Conservation (phyloP, 2,113 vertebrate species). For the Menidia beryllina region DNA sequence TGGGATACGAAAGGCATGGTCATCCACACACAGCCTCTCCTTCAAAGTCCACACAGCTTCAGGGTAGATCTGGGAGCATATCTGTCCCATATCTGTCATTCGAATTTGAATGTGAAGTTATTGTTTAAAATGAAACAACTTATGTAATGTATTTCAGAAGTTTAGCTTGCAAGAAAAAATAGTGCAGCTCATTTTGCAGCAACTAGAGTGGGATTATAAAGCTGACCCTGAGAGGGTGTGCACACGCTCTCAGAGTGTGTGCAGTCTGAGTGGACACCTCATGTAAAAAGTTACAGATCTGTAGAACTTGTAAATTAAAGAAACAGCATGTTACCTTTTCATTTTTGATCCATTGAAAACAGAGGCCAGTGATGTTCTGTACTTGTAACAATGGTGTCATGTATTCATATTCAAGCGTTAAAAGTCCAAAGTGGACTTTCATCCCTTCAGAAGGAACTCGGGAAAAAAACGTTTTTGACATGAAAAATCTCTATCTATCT, state of each 20-base stretch:
- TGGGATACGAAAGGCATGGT: slow-evolving; percentile 31
- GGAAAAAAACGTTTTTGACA: slow-evolving; percentile 59
- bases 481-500: slow-evolving; percentile 31
- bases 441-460: slow-evolving; percentile 64
- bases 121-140: slow-evolving; percentile 32
- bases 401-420: slow-evolving; percentile 71
- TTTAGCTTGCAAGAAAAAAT: slow-evolving; percentile 14
- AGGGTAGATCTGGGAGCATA: slow-evolving; percentile 27
- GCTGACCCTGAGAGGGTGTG: not conserved
- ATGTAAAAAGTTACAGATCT: slow-evolving; percentile 66
- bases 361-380: slow-evolving; percentile 73
- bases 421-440: slow-evolving; percentile 63
- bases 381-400: slow-evolving; percentile 74
- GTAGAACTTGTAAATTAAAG: slow-evolving; percentile 76
- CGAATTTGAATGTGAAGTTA: slow-evolving; percentile 32
- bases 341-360: slow-evolving; percentile 53
- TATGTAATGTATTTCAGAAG: slow-evolving; percentile 21
- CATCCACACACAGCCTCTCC: slow-evolving; percentile 37
- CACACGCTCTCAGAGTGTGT: slow-evolving; percentile 30
- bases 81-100: slow-evolving; percentile 39
- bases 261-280: slow-evolving; percentile 54
- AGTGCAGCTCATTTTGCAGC: not conserved
- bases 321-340: slow-evolving; percentile 71
- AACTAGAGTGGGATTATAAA: not conserved
- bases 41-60: slow-evolving; percentile 29